Evolutionary conservation across 2,797 vertebrate genomes (phyloP).

Genomic region (Scarus forsteni): DNA sequence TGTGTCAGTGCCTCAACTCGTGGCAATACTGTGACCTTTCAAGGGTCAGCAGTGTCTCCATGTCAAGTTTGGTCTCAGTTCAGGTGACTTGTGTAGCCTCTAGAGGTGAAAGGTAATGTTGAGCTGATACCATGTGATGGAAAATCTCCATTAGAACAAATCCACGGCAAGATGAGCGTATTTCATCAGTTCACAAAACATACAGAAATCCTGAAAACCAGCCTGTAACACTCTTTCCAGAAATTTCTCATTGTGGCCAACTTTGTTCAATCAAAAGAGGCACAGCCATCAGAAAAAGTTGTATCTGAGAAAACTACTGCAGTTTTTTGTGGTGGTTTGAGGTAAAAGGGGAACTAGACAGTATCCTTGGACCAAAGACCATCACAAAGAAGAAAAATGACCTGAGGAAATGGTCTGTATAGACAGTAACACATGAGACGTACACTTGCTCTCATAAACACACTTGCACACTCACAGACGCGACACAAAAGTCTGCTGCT

Average conservation of each 20-base stretch:
- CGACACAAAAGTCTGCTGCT: constrained; percentile 12
- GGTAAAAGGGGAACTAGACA: constrained; percentile 30
- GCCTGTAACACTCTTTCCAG: neutral
- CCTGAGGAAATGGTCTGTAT: constrained; percentile 55
- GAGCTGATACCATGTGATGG: too few species aligned
- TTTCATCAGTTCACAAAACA: neutral
- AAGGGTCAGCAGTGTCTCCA: too few species aligned
- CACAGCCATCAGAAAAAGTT: constrained; percentile 42
- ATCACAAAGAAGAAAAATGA: constrained; percentile 58
- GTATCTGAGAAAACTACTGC: constrained; percentile 34
- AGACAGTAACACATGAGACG: constrained; percentile 39
- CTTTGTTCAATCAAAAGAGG: constrained; percentile 47
- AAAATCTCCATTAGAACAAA: neutral
- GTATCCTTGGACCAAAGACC: constrained; percentile 62
- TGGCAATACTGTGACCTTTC: too few species aligned
- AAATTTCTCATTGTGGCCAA: constrained; percentile 24
- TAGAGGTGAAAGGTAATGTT: too few species aligned
- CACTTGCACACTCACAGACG: neutral
- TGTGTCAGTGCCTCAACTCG: too few species aligned
- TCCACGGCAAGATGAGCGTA: constrained; percentile 26
- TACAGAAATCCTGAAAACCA: too few species aligned
- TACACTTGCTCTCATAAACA: neutral
- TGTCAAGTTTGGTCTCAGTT: too few species aligned
- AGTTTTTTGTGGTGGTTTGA: constrained; percentile 45
- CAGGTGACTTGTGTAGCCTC: too few species aligned